Conservation (phyloP, 2,888 invertebrate genomes). For the Lagria hirta region DNA sequence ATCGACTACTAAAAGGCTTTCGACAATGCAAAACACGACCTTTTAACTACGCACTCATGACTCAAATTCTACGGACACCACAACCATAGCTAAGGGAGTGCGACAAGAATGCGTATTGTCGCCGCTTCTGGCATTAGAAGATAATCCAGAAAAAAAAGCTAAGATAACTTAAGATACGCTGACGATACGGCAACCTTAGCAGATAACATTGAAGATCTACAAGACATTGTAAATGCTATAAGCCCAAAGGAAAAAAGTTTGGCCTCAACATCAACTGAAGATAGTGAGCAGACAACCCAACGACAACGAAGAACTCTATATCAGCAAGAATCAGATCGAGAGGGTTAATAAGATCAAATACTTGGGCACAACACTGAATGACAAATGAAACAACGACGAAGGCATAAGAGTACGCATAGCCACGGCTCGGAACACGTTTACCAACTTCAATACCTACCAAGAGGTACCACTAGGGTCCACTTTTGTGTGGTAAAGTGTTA, state of each 20-base stretch:
- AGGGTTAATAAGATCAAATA: slow-evolving; percentile 1
- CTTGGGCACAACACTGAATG: slow-evolving; percentile 1
- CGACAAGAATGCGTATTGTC: no score
- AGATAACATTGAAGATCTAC: slow-evolving; percentile 15
- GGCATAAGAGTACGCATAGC: neutral
- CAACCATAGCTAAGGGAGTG: no score
- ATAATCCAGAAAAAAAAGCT: slow-evolving; percentile 7
- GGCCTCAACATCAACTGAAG: slow-evolving; percentile 21
- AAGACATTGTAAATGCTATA: slow-evolving; percentile 11
- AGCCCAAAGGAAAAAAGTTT: slow-evolving; percentile 3
- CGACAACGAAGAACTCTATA: neutral
- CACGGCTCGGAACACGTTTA: neutral
- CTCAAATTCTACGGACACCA: no score
- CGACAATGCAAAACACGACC: no score
- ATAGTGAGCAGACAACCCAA: slow-evolving; percentile 3
- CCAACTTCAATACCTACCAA: slow-evolving; percentile 1
- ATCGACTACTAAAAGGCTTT: no score
- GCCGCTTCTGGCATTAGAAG: slow-evolving; percentile 12
- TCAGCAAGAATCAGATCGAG: neutral
- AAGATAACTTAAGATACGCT: slow-evolving; percentile 15
- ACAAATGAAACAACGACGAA: slow-evolving; percentile 1
- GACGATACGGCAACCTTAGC: slow-evolving; percentile 21
- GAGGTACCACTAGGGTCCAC: no score
- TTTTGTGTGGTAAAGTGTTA: no score
- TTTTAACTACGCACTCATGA: no score